These are phyloP conservation scores for Vimba vimba DNA, from an alignment of 2,113 vertebrate genomes.

Conservation along the genomic window DNA sequence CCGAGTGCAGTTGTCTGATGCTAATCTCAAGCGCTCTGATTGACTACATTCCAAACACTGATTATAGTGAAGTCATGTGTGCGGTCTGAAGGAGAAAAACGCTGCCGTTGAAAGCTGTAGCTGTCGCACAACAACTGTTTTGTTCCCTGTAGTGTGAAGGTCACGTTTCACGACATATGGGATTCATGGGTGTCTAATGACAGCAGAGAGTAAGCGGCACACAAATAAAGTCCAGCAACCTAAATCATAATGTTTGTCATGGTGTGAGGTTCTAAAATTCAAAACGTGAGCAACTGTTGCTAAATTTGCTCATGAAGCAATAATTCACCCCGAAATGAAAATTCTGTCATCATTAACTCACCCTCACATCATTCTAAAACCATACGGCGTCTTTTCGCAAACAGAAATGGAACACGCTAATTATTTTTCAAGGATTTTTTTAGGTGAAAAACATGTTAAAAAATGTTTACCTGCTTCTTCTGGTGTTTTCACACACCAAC, in stretches of 20 bases:
- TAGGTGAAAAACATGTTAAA: neutral
- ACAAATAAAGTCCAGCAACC: neutral
- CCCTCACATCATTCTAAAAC: neutral
- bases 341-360: neutral
- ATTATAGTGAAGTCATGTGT: conserved; percentile 46
- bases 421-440: neutral
- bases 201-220: neutral
- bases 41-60: conserved; percentile 27
- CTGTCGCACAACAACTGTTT: neutral
- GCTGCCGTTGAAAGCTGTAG: conserved; percentile 17
- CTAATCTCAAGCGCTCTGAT: conserved; percentile 36
- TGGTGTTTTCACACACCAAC: neutral
- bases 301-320: neutral
- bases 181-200: neutral
- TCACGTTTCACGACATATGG: conserved; percentile 17
- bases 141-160: conserved; percentile 26
- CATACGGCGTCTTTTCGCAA: neutral
- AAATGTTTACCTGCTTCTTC: neutral
- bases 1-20: conserved; percentile 39
- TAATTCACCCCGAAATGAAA: neutral
- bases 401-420: neutral
- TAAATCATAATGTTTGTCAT: conserved; percentile 12
- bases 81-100: conserved; percentile 23
- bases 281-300: neutral
- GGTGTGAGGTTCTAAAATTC: neutral